Conservation (phyloP, 2,888 invertebrate genomes). For the Nasonia oneida region DNA sequence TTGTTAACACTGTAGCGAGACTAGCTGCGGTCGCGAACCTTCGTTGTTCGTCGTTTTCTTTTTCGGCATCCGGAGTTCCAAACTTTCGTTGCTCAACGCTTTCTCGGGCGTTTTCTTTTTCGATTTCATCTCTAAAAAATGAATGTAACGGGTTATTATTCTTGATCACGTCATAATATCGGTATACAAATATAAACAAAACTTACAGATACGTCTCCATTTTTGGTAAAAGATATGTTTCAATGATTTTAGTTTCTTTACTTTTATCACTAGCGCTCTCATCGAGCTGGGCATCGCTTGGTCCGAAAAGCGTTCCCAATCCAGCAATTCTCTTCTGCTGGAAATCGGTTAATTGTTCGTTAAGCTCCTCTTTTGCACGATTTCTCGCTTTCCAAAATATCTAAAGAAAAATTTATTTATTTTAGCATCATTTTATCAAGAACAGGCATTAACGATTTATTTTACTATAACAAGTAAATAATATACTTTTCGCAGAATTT, state of each 20-base stretch:
- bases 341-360: conserved; percentile 90
- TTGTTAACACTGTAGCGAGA: conserved; percentile 89
- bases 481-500: conserved; percentile 88
- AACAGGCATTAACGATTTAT: not conserved
- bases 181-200: not conserved
- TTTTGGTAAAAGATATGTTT: conserved; percentile 86
- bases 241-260: conserved; percentile 88
- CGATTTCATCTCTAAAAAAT: conserved; percentile 83
- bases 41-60: conserved; percentile 82
- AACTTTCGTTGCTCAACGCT: conserved; percentile 82
- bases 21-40: conserved; percentile 88
- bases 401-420: conserved; percentile 68
- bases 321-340: conserved; percentile 95
- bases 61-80: conserved; percentile 87
- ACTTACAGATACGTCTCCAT: conserved; percentile 86
- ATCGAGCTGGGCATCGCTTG: conserved; percentile 88
- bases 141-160: conserved; percentile 38
- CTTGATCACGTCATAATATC: conserved; percentile 8
- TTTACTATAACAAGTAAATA: not conserved
- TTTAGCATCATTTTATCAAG: not conserved
- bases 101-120: conserved; percentile 79
- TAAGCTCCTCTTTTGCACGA: conserved; percentile 90
- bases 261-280: conserved; percentile 90
- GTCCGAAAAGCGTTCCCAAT: conserved; percentile 93
- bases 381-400: conserved; percentile 93